These are phyloP conservation scores for Platynereis dumerilii DNA, from an alignment of 2,888 invertebrate species.

Conservation along the genomic window DNA sequence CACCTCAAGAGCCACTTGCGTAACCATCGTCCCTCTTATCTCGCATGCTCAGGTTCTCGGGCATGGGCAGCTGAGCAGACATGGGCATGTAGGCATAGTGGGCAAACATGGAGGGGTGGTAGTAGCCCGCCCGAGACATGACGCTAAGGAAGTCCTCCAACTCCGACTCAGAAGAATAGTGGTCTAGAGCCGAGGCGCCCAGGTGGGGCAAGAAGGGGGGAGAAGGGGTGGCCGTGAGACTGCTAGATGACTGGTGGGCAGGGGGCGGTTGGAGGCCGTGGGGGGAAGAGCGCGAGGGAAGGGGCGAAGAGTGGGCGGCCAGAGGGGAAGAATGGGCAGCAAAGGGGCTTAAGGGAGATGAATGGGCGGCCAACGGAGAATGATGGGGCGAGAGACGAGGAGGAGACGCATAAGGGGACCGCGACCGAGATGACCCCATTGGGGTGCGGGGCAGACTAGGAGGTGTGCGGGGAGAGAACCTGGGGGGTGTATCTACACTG, in stretches of 20 bases:
- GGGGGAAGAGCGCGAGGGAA: conserved; percentile 16
- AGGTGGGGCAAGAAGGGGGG: conserved; percentile 18
- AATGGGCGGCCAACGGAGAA: background rate
- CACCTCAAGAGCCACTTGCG: conserved; percentile 1
- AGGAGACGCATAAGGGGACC: conserved; percentile 18
- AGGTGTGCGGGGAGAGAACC: background rate
- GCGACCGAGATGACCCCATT: conserved; percentile 1
- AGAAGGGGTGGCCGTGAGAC: conserved; percentile 21
- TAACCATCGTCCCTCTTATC: conserved; percentile 6
- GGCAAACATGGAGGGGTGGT: conserved; percentile 8
- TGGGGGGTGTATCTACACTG: conserved; percentile 32
- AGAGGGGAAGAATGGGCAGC: conserved; percentile 1
- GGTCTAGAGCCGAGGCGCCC: background rate
- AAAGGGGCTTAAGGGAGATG: conserved; percentile 15
- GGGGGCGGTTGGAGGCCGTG: conserved; percentile 12
- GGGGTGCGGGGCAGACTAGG: conserved; percentile 13
- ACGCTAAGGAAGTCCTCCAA: conserved; percentile 21
- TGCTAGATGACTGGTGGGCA: conserved; percentile 11
- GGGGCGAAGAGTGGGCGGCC: conserved; percentile 6
- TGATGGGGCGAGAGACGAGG: conserved; percentile 5
- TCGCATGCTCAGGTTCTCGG: conserved; percentile 21
- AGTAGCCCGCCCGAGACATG: conserved; percentile 20
- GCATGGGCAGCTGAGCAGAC: conserved; percentile 4
- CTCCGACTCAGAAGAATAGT: conserved; percentile 6
- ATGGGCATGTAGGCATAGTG: background rate